phyloP scores from a whole-genome alignment of 2,888 invertebrate species.

The Mythimna loreyi region DNA sequence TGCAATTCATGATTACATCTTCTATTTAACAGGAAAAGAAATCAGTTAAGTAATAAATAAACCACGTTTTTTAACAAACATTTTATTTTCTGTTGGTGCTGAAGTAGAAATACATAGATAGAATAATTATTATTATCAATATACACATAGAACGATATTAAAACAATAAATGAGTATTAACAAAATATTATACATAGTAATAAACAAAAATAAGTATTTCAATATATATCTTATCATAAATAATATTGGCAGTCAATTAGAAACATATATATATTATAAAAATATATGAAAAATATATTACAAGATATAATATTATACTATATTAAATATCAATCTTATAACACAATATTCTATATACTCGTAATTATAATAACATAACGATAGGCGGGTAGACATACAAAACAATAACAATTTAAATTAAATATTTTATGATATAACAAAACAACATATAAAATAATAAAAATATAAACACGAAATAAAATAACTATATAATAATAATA shows the following conservation, averaged over 20 bases:
- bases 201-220: neutral
- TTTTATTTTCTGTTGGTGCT: constrained; percentile 67
- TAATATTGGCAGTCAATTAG: neutral
- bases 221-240: neutral
- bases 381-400: constrained; percentile 36
- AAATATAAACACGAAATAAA: constrained; percentile 15
- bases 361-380: neutral
- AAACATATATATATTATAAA: neutral
- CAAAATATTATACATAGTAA: neutral
- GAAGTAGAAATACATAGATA: constrained; percentile 43
- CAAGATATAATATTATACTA: neutral
- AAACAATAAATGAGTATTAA: constrained; percentile 1
- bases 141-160: constrained; percentile 15
- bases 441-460: constrained; percentile 8
- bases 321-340: neutral
- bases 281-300: neutral
- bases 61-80: constrained; percentile 14
- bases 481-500: constrained; percentile 5
- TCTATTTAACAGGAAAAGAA: neutral
- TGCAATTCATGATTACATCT: neutral
- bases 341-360: neutral
- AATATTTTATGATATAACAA: constrained; percentile 19
- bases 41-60: neutral
- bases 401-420: constrained; percentile 4
- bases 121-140: neutral